Base-by-base conservation (phyloP, 2,113 vertebrate species). In the Odocoileus hemionus region DNA sequence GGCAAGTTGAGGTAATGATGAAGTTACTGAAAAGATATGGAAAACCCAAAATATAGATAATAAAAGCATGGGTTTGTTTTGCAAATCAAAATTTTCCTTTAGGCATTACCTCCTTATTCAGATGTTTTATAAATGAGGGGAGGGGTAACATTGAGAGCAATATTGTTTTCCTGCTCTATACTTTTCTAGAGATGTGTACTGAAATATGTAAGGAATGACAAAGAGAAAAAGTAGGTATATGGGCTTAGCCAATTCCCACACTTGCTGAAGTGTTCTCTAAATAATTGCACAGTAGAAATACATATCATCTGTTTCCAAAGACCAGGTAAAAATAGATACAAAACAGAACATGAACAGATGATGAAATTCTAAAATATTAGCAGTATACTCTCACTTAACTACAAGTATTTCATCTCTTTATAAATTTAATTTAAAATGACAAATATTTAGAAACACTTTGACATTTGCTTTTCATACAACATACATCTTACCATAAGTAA, bases 401-500 rank as follows among this genome's bases (percentile, higher is more conserved):
- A 83, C 21, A 84, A 23, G 3, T 33, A 94, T 43, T 76, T 86
- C 82, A 50, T 76, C 15, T 86, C 28, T 78, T 90, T 89, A 30
- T 61, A 61, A 88, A 50, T 82, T 61, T 90, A 79, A n/a, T 80
- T 91, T 83, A 39, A 57, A 94, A 83, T 91, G 60, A 54, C 55
- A 96, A 70, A 96, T 91, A 96, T 84, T 88, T 89, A 84, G 60
- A 43, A 92, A 91, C 16, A 92, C 3, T 76, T 52, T 58, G 28
- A 67, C 13, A 54, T 96, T 85, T 92, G 50, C 28, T 94, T 91
- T 94, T 58, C 50, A 58, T 25, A 45, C 23, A 84, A 79, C 57
- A n/a, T 47, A 36, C 6, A 30, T 88, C 25, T 94, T 43, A 43
- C 64, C n/a, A 10, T 26, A 57, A 15, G 33, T 33, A 58, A 79